Evolutionary conservation across 2,888 invertebrate genomes (phyloP), one percentile per base, ranked within the genome.

Genomic region (Zelleria hepariella): DNA sequence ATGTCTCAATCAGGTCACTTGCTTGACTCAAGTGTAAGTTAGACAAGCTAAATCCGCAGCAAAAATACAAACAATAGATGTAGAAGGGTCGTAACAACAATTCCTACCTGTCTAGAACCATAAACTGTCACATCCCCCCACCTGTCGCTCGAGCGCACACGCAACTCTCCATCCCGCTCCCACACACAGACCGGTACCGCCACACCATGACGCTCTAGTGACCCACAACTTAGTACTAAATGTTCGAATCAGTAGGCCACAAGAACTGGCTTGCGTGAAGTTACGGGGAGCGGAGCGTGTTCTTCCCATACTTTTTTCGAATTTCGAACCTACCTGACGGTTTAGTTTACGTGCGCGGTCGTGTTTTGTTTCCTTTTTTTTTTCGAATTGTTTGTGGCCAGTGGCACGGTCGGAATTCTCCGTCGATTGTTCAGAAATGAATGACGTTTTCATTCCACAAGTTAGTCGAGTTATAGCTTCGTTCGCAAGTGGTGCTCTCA

Each of bases 291-390:
- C 55, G 32, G 70, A 68, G 68, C 68, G 70, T 72, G 67, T 72
- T 74, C 74, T 66, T 69, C 67, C 68, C 74, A 72, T 70, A 69
- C 70, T 68, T 77, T 77, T 72, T 77, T 72, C 82, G 74, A 75
- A 75, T 80, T 80, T 77, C 71, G 67, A 76, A 70, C 70, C 66
- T 73, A 77, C 75, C 78, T 74, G 71, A 63, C 64, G 65, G 60
- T 68, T 73, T 78, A 74, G 60, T 68, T 73, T 78, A 74, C 77
- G 80, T 71, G 75, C 58, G 58, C 59, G 49, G 20, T 67, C 68
- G 66, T 58, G 32, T 62, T 64, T 68, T 74, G 70, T 62, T 65
- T 62, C 27, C 20, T 15, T 42, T 42, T 42, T 15, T 42, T 4
- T 42, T 42, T 42, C 32, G 32, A 42, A 23, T 23, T 23, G 15